Conservation (phyloP, 2,888 invertebrate species). For the Megaustenia siamemsis region DNA sequence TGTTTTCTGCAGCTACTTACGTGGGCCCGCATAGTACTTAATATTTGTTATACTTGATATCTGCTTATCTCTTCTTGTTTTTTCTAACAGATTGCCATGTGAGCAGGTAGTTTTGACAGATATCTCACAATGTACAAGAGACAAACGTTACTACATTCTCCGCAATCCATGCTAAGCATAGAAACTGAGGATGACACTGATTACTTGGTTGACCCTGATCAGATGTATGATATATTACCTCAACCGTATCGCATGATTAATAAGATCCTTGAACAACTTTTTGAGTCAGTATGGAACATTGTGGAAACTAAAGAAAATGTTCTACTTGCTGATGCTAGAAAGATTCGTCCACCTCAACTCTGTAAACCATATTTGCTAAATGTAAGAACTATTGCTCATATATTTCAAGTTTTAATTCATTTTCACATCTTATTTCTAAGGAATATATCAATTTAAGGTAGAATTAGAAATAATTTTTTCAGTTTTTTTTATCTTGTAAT, state of each 20-base stretch:
- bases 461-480: too few species aligned
- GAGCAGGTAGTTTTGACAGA: background rate
- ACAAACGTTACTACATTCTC: constrained; percentile 73
- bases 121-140: constrained; percentile 70
- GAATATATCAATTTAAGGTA: background rate
- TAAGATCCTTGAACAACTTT: constrained; percentile 69
- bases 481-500: too few species aligned
- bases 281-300: constrained; percentile 76
- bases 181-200: constrained; percentile 74
- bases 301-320: constrained; percentile 69
- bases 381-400: constrained; percentile 39
- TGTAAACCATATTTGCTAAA: constrained; percentile 64
- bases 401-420: background rate
- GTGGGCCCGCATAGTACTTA: background rate
- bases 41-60: background rate
- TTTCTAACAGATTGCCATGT: background rate
- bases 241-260: constrained; percentile 79
- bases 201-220: constrained; percentile 76
- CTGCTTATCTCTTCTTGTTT: background rate
- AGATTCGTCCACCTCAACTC: constrained; percentile 72
- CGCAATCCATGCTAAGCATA: constrained; percentile 71
- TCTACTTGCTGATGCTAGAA: constrained; percentile 66
- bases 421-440: background rate
- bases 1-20: background rate
- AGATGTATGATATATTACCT: constrained; percentile 73